phyloP scores from a whole-genome alignment of 2,888 invertebrate species.

The Ceriagrion tenellum region DNA sequence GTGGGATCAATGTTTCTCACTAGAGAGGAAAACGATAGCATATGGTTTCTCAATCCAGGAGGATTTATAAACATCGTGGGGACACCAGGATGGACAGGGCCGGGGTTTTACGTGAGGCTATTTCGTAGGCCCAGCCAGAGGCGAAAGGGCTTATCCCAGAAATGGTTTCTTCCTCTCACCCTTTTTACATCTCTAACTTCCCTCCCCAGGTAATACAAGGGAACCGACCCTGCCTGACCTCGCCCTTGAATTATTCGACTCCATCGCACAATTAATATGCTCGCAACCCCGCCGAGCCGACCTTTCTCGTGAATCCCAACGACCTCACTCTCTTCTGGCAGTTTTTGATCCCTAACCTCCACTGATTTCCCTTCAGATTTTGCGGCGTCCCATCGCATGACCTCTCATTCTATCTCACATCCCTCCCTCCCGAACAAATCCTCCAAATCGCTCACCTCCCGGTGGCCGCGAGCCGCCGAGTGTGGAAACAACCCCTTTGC shows the following conservation, averaged over 20 bases:
- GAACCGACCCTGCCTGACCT: neutral
- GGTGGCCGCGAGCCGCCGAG: neutral
- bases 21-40: neutral
- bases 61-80: neutral
- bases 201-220: neutral
- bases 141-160: neutral
- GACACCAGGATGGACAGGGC: neutral
- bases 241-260: neutral
- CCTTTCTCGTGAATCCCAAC: neutral
- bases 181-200: neutral
- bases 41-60: neutral
- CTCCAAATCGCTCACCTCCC: neutral
- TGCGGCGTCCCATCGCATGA: too few species aligned
- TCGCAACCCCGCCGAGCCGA: neutral
- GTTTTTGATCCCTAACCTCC: neutral
- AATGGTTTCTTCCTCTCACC: neutral
- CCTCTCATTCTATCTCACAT: neutral
- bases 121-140: neutral
- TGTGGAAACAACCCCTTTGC: neutral
- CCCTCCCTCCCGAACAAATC: neutral
- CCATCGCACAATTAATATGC: neutral
- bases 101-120: neutral
- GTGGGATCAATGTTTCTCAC: neutral
- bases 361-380: neutral
- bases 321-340: neutral